These are phyloP conservation scores for Branchipolynoe longqiensis DNA, from an alignment of 2,888 invertebrate species.

Conservation along the genomic window DNA sequence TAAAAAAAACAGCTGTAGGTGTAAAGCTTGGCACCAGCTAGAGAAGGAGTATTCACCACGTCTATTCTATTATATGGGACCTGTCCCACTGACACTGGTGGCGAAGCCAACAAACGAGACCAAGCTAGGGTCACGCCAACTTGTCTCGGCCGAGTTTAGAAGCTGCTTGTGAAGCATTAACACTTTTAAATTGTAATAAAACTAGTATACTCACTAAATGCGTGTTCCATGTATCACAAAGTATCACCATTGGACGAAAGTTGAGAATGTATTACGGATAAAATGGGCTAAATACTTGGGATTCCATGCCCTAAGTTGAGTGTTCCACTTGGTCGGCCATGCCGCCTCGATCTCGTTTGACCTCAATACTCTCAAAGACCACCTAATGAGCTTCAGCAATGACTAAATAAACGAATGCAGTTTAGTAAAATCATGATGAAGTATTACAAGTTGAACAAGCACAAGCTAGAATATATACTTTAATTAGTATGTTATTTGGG, in stretches of 20 bases:
- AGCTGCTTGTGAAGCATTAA: neutral
- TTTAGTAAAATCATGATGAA: too few relatives aligned
- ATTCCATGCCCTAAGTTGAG: conserved; percentile 51
- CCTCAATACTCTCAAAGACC: conserved; percentile 23
- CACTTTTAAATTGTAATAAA: neutral
- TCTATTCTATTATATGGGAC: too few relatives aligned
- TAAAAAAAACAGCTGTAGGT: too few relatives aligned
- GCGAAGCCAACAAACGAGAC: conserved; percentile 1
- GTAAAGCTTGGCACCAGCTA: too few relatives aligned
- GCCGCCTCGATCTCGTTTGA: conserved; percentile 21
- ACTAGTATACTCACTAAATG: neutral
- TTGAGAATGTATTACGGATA: conserved; percentile 40
- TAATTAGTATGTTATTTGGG: neutral
- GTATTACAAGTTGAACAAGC: too few relatives aligned
- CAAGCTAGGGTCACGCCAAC: conserved; percentile 25
- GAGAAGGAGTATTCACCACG: too few relatives aligned
- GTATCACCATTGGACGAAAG: conserved; percentile 42
- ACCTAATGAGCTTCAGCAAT: neutral
- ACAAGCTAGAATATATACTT: neutral
- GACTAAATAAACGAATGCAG: neutral
- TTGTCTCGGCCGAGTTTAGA: conserved; percentile 2
- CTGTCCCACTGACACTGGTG: too few relatives aligned
- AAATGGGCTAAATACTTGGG: conserved; percentile 51
- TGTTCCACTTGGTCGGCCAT: conserved; percentile 47
- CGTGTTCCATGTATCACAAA: conserved; percentile 39